Evolutionary conservation across 2,113 vertebrate species (phyloP).

Genomic region (Myiozetetes cayanensis): DNA sequence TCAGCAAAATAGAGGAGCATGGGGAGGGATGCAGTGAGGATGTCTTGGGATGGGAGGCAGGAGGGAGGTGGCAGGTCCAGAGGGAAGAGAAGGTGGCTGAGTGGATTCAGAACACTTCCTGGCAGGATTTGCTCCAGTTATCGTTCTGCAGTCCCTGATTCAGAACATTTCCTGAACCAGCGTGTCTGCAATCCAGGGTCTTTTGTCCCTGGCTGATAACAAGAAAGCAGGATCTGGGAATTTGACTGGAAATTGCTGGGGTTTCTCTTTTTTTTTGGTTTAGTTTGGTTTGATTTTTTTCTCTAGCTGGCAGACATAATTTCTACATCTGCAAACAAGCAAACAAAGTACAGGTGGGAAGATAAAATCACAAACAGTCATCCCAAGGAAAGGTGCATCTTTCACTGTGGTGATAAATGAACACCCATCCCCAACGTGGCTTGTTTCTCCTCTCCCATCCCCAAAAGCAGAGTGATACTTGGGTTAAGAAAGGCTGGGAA

Average conservation of each 20-base stretch:
- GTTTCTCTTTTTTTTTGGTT: neutral
- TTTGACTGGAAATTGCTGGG: neutral
- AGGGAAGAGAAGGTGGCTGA: neutral
- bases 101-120: neutral
- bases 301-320: neutral
- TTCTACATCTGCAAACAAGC: neutral
- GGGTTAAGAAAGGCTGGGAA: neutral
- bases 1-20: neutral
- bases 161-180: constrained; percentile 13
- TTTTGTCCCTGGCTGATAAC: neutral
- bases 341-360: neutral
- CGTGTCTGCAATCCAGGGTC: neutral
- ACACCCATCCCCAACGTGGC: rapidly evolving
- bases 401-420: neutral
- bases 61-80: neutral
- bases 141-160: neutral
- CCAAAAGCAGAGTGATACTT: neutral
- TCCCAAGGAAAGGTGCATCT: neutral
- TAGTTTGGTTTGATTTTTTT: too few species aligned
- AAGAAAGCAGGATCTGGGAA: neutral
- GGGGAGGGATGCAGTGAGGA: neutral
- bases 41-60: neutral
- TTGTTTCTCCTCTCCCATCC: neutral
- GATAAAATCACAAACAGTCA: neutral
- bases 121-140: neutral